phyloP scores from a whole-genome alignment of 2,797 vertebrate species.

The Apogon talboti region DNA sequence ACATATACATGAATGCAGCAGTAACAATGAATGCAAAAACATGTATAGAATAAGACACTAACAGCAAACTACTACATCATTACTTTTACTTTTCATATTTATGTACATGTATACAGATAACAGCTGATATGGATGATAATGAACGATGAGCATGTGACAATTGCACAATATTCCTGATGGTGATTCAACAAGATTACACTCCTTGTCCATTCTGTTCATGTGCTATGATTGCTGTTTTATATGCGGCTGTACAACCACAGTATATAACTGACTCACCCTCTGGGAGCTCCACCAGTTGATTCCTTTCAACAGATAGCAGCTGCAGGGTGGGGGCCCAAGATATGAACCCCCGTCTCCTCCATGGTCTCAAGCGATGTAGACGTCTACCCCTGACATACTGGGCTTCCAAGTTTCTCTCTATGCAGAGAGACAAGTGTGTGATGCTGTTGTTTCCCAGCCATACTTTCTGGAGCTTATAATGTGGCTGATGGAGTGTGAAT shows the following conservation, averaged over 20 bases:
- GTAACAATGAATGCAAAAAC: too few relatives aligned
- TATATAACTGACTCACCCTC: conserved; percentile 85
- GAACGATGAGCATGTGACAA: neutral
- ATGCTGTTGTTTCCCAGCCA: conserved; percentile 87
- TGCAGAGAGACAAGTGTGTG: conserved; percentile 79
- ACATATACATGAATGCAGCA: too few relatives aligned
- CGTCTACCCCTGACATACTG: conserved; percentile 48
- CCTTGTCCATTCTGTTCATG: neutral
- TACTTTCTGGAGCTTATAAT: conserved; percentile 73
- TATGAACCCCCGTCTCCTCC: conserved; percentile 37
- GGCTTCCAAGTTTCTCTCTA: conserved; percentile 21
- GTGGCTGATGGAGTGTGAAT: conserved; percentile 51
- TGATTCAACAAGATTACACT: too few relatives aligned
- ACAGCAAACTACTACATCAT: too few relatives aligned
- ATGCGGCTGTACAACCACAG: conserved; percentile 10
- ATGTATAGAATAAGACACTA: too few relatives aligned
- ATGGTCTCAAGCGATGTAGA: conserved; percentile 12
- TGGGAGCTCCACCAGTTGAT: conserved; percentile 84
- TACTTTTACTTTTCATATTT: too few relatives aligned
- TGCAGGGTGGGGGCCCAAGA: conserved; percentile 84
- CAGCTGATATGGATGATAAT: too few relatives aligned
- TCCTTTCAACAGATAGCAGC: conserved; percentile 85
- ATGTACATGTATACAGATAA: too few relatives aligned
- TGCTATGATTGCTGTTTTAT: conserved; percentile 18
- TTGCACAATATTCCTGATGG: too few relatives aligned